Evolutionary conservation across 2,888 invertebrate species (phyloP).

Genomic region (Agrochola lota): DNA sequence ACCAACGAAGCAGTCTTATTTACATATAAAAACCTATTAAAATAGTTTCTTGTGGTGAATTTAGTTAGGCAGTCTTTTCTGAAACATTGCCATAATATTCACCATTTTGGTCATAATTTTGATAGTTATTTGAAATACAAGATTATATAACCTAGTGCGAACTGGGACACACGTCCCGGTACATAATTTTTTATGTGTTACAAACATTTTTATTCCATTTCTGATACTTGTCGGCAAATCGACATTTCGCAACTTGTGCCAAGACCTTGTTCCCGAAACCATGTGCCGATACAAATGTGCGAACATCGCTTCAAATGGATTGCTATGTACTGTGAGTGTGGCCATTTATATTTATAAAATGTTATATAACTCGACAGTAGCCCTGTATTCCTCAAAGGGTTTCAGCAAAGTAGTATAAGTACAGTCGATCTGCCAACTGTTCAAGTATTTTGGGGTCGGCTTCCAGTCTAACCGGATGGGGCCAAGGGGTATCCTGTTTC

Average conservation of each 20-base stretch:
- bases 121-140: neutral
- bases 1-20: no score
- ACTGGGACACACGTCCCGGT: conserved; percentile 4
- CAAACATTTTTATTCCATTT: conserved; percentile 33
- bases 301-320: conserved; percentile 22
- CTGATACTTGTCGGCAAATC: conserved; percentile 7
- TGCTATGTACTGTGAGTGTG: neutral
- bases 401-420: no score
- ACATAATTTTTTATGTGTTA: conserved; percentile 17
- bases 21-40: no score
- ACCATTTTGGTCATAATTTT: neutral
- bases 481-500: no score
- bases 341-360: neutral
- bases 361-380: neutral
- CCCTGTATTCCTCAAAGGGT: neutral
- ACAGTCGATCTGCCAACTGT: no score
- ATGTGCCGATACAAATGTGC: conserved; percentile 25
- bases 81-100: neutral
- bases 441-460: no score
- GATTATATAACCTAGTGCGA: neutral
- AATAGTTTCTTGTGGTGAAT: no score
- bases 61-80: no score
- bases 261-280: conserved; percentile 29
- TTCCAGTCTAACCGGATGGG: no score
- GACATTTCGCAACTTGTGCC: conserved; percentile 28